A percentile compares a stretch with the other conserved stretches of the same genome.
Conservation (phyloP, 2,797 vertebrate genomes). For the Rhinella marina region DNA sequence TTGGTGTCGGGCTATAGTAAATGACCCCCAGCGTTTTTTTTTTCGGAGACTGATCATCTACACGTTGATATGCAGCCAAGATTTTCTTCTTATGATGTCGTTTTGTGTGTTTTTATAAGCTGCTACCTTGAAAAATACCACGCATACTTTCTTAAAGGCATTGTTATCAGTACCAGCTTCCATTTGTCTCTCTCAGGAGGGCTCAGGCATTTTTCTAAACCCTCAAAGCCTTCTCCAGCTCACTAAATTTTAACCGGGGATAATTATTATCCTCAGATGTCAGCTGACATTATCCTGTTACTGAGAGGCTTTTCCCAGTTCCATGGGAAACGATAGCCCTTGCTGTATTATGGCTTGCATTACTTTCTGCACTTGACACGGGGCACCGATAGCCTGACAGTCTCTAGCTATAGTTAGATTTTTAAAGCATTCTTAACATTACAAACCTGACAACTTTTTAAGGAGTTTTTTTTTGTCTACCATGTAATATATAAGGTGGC, state of each 20-base stretch:
- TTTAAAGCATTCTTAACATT: neutral
- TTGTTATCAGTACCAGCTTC: conserved; percentile 58
- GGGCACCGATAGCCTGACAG: neutral
- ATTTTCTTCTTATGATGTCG: neutral
- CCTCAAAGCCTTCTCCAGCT: conserved; percentile 54
- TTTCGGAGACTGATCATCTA: neutral
- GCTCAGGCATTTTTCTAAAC: conserved; percentile 51
- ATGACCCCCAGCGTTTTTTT: neutral
- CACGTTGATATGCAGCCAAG: conserved; percentile 27
- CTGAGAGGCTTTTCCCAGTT: conserved; percentile 50
- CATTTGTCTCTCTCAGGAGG: conserved; percentile 52
- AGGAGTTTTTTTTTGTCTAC: neutral
- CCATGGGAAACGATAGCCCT: conserved; percentile 53
- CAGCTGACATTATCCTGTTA: conserved; percentile 56
- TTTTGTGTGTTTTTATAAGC: conserved; percentile 28
- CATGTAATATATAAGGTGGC: neutral
- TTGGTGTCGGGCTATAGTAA: too few species aligned
- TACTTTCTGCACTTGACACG: conserved; percentile 19
- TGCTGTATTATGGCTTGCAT: conserved; percentile 23
- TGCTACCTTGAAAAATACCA: conserved; percentile 57
- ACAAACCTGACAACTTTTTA: neutral
- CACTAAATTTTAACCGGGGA: conserved; percentile 54
- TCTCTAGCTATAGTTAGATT: neutral
- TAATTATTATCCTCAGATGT: conserved; percentile 58
- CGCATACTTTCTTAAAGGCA: conserved; percentile 52